Conservation (phyloP, 1,140 invertebrate species). For the Panulirus ornatus region DNA sequence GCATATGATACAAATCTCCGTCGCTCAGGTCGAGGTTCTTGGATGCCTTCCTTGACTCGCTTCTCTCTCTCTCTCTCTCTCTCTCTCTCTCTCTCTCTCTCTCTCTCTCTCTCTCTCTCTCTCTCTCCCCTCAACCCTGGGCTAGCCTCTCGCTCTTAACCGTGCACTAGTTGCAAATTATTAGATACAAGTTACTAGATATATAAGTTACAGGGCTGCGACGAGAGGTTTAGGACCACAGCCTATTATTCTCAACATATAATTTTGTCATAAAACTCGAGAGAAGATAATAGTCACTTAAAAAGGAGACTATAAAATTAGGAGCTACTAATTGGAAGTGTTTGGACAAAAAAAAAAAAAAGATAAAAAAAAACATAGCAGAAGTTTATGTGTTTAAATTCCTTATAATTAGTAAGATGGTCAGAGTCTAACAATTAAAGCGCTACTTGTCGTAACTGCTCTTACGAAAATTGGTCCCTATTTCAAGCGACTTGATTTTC, state of each 20-base stretch:
- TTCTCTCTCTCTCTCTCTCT: no score
- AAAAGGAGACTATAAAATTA: slow-evolving; percentile 61
- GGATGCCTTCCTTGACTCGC: no score
- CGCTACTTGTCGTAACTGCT: slow-evolving; percentile 14
- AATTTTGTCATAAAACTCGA: slow-evolving; percentile 55
- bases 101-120: not conserved
- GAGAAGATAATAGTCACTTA: slow-evolving; percentile 52
- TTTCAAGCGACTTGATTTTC: not conserved
- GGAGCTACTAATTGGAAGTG: slow-evolving; percentile 62
- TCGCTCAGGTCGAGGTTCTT: no score
- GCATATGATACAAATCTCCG: no score
- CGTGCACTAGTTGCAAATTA: slow-evolving; percentile 29
- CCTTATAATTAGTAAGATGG: slow-evolving; percentile 14
- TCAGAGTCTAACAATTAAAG: slow-evolving; percentile 3
- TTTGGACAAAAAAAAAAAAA: slow-evolving; percentile 33
- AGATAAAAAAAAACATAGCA: not conserved
- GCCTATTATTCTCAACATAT: slow-evolving; percentile 53
- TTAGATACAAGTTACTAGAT: slow-evolving; percentile 25
- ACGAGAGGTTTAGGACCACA: slow-evolving; percentile 15
- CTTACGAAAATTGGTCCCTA: not conserved
- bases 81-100: not conserved
- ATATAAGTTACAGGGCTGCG: not conserved
- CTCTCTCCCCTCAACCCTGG: no score
- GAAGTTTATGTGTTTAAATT: slow-evolving; percentile 21
- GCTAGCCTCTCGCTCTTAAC: not conserved